Evolutionary conservation across 2,888 invertebrate genomes (phyloP).

Genomic region (Amphipyra berbera): DNA sequence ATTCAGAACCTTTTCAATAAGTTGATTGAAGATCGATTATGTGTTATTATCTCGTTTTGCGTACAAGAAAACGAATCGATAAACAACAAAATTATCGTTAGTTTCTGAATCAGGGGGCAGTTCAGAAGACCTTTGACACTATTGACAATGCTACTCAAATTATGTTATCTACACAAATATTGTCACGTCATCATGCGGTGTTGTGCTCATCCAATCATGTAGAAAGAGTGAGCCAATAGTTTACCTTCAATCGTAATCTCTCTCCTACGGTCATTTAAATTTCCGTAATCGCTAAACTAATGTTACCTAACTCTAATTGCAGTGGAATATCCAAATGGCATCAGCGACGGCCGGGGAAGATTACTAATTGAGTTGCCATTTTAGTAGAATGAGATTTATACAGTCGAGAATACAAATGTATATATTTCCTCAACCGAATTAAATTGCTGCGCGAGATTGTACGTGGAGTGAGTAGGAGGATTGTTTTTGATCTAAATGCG

Average conservation of each 20-base stretch:
- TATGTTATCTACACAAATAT: neutral
- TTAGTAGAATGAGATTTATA: constrained; percentile 26
- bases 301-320: constrained; percentile 49
- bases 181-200: neutral
- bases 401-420: constrained; percentile 33
- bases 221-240: constrained; percentile 22
- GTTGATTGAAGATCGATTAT: too few species aligned
- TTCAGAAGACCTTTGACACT: neutral
- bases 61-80: too few species aligned
- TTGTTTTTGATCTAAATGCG: neutral
- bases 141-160: neutral
- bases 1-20: too few species aligned
- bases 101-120: too few species aligned
- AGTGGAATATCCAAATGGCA: constrained; percentile 45
- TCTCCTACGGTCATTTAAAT: constrained; percentile 15
- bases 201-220: constrained; percentile 13
- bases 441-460: constrained; percentile 4
- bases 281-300: constrained; percentile 28
- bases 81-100: too few species aligned
- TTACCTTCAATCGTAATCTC: constrained; percentile 16
- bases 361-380: constrained; percentile 42
- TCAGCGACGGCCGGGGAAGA: constrained; percentile 26
- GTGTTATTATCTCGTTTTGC: too few species aligned
- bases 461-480: constrained; percentile 9
- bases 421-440: constrained; percentile 33